These are phyloP conservation scores for Elysia crispata DNA, from an alignment of 2,888 invertebrate genomes.

Conservation along the genomic window DNA sequence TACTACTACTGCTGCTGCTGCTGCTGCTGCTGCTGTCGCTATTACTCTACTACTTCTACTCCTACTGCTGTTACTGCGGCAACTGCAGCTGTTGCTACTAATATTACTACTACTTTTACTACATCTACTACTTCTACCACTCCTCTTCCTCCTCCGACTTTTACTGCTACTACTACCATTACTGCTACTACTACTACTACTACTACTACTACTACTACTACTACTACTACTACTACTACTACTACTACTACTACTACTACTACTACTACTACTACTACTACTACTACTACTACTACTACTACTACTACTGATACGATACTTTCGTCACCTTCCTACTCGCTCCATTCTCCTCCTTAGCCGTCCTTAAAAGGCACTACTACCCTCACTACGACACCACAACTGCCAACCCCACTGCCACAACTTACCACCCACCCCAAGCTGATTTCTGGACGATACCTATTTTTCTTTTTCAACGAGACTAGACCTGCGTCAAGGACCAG, in stretches of 20 bases:
- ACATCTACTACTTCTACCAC: slow-evolving; percentile 51
- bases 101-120: slow-evolving; percentile 50
- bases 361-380: no score
- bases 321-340: no score
- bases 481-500: no score
- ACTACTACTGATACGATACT: no score
- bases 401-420: no score
- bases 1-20: no score
- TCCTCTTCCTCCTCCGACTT: slow-evolving; percentile 42
- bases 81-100: slow-evolving; percentile 49
- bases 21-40: not conserved
- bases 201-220: slow-evolving; percentile 50
- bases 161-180: slow-evolving; percentile 38
- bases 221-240: slow-evolving; percentile 50
- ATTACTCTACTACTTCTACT: slow-evolving; percentile 38
- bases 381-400: no score
- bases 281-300: slow-evolving; percentile 49
- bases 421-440: no score
- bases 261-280: slow-evolving; percentile 51
- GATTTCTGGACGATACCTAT: no score
- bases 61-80: slow-evolving; percentile 49
- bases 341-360: no score
- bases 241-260: slow-evolving; percentile 51
- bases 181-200: slow-evolving; percentile 44
- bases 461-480: no score